Conservation (phyloP, 2,113 vertebrate genomes). For the Notarius lentiginosus region DNA sequence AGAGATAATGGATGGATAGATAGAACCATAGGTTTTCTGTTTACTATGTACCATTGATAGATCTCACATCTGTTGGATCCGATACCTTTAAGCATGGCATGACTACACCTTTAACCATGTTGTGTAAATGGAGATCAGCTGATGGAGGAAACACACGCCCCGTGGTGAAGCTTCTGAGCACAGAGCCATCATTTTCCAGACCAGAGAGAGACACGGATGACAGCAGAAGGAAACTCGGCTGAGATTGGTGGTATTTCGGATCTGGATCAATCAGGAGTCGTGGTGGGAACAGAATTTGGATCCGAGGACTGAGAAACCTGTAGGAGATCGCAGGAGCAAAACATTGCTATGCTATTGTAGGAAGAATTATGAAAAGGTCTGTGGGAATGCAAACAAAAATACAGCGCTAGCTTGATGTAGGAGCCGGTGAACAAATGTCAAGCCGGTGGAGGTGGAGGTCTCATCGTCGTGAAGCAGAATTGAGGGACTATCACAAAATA, state of each 20-base stretch:
- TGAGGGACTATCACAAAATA: not conserved
- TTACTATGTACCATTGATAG: not conserved
- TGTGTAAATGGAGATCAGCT: conserved; percentile 27
- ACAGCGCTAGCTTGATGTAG: not conserved
- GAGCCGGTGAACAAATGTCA: conserved; percentile 26
- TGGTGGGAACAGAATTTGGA: conserved; percentile 24
- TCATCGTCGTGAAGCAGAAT: not conserved
- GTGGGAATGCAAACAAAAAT: conserved; percentile 22
- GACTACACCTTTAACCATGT: conserved; percentile 14
- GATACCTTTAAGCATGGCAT: not conserved
- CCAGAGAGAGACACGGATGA: conserved; percentile 33
- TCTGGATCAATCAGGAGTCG: conserved; percentile 35
- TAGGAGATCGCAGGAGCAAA: conserved; percentile 29
- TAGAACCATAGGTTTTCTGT: not conserved
- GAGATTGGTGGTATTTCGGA: conserved; percentile 46
- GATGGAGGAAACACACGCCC: conserved; percentile 30
- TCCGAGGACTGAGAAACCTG: conserved; percentile 38
- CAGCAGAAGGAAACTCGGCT: conserved; percentile 45
- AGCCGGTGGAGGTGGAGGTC: not conserved
- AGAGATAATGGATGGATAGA: no score
- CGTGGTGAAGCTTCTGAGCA: conserved; percentile 26
- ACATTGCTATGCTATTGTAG: conserved; percentile 53
- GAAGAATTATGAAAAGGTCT: conserved; percentile 52
- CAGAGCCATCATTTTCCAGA: conserved; percentile 69
- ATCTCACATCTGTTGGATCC: not conserved